Evolutionary conservation across 2,113 vertebrate species (phyloP).

Genomic region (Seriola aureovittata): DNA sequence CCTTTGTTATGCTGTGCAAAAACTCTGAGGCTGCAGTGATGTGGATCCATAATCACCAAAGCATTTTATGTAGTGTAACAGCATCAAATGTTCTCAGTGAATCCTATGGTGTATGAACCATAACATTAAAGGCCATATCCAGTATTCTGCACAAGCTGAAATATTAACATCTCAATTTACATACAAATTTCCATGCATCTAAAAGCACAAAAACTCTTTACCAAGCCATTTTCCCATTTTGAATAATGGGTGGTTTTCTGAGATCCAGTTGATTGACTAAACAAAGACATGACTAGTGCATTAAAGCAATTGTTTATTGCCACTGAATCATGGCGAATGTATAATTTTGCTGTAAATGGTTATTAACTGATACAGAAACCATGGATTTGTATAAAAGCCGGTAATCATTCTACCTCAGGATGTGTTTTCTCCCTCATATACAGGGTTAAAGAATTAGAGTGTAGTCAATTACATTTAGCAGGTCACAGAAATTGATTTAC

Average conservation of each 20-base stretch:
- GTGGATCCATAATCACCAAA: conserved; percentile 49
- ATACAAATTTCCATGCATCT: conserved; percentile 80
- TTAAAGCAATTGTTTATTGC: conserved; percentile 84
- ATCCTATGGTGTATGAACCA: conserved; percentile 66
- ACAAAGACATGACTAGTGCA: conserved; percentile 82
- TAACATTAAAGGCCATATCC: conserved; percentile 73
- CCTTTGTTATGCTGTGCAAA: conserved; percentile 36
- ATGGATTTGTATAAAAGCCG: conserved; percentile 80
- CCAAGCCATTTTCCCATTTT: conserved; percentile 76
- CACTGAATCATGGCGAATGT: conserved; percentile 69
- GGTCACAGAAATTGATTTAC: conserved; percentile 87
- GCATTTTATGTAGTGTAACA: conserved; percentile 53
- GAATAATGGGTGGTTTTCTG: conserved; percentile 77
- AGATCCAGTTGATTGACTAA: conserved; percentile 79
- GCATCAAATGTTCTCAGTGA: conserved; percentile 57
- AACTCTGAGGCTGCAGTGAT: conserved; percentile 30
- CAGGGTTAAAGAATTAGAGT: conserved; percentile 86
- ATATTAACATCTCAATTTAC: conserved; percentile 79
- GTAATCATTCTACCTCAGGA: conserved; percentile 82
- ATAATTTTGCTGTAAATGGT: conserved; percentile 83
- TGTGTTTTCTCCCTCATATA: conserved; percentile 77
- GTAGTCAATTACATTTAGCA: conserved; percentile 85
- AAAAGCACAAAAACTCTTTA: conserved; percentile 76
- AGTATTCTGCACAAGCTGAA: conserved; percentile 66
- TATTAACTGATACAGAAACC: conserved; percentile 82